Evolutionary conservation across 30 jellyfish, hydroid and myxozoan species (phyloP).

Genomic region (Morbakka virulenta): DNA sequence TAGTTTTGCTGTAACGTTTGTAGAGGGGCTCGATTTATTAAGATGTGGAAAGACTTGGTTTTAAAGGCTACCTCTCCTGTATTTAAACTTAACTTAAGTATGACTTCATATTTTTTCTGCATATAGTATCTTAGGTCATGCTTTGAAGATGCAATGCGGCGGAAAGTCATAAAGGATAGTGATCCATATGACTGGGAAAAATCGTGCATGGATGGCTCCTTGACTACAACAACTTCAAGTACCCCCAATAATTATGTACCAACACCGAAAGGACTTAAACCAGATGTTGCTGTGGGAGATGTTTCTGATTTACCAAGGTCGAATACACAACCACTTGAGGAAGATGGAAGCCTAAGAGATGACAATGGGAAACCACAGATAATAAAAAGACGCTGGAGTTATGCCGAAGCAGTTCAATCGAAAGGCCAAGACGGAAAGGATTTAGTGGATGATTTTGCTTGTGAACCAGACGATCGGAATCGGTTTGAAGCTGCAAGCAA

Average conservation of each 20-base stretch:
- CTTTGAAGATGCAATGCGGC: constrained; percentile 77
- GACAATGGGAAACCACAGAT: constrained; percentile 41
- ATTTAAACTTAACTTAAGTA: not conserved
- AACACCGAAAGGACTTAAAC: constrained; percentile 85
- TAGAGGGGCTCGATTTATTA: no score
- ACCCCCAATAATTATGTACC: constrained; percentile 70
- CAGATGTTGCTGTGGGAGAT: constrained; percentile 83
- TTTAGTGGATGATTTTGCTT: not conserved
- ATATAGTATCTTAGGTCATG: constrained; percentile 41
- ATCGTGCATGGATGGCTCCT: constrained; percentile 78
- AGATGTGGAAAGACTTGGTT: no score
- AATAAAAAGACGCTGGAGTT: constrained; percentile 62
- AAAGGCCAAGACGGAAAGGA: constrained; percentile 11
- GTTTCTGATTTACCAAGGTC: constrained; percentile 96
- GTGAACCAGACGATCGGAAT: no score
- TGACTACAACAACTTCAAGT: constrained; percentile 90
- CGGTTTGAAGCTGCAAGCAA: no score
- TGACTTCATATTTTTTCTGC: not conserved
- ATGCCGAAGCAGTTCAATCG: constrained; percentile 49
- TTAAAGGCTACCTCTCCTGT: no score
- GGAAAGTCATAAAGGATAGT: constrained; percentile 67
- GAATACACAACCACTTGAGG: constrained; percentile 69
- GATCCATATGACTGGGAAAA: constrained; percentile 99
- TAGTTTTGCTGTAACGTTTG: not conserved
- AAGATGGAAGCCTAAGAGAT: constrained; percentile 79